Evolutionary conservation across 2,113 vertebrate species (phyloP), one percentile per base, ranked within the genome.

Genomic region (Oncorhynchus mykiss): DNA sequence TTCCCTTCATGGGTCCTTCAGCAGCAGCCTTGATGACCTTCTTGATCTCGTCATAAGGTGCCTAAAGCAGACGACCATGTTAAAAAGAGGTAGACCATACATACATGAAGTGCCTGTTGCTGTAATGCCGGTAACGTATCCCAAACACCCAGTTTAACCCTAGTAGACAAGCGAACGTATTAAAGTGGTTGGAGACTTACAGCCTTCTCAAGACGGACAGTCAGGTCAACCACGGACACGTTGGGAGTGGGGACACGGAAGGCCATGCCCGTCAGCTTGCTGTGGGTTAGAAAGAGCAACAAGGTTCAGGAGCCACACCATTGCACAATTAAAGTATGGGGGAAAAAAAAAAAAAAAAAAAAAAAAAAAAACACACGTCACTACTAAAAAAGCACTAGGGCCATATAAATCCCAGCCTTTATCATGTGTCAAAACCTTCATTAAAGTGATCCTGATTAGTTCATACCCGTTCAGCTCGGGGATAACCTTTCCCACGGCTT

Each of bases 211-310:
- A 97, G 91, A 48, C 95, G 95, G 84, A 95, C 95, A 13, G 96
- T 98, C 86, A 98, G 90, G 80, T 98, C 96, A 78, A 98, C 95
- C 0, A 98, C 96, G 0, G 96, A 98, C 57, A 98, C 96, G 0
- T 98, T 97, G 79, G 95, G 94, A 22, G 94, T 96, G 57, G 96
- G 96, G 67, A 98, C 96, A 72, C 96, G 95, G 95, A 98, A 97
- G 73, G 96, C 96, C 96, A 98, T 98, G 71, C 96, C 96, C 6
- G 96, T 98, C 72, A 96, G 90, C 83, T 97, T 98, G 70, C 96
- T 97, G 64, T 64, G 76, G 72, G 1, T n/a, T 14, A 49, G 34
- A 45, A 45, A 45, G 39, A 45, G 2, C 39, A 8, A 34, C 39
- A 45, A 22, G 59, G 59, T 24, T 22, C 18, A 22, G 59, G 59